Evolutionary conservation across 2,797 vertebrate genomes (phyloP).

Genomic region (Heliangelus exortis): DNA sequence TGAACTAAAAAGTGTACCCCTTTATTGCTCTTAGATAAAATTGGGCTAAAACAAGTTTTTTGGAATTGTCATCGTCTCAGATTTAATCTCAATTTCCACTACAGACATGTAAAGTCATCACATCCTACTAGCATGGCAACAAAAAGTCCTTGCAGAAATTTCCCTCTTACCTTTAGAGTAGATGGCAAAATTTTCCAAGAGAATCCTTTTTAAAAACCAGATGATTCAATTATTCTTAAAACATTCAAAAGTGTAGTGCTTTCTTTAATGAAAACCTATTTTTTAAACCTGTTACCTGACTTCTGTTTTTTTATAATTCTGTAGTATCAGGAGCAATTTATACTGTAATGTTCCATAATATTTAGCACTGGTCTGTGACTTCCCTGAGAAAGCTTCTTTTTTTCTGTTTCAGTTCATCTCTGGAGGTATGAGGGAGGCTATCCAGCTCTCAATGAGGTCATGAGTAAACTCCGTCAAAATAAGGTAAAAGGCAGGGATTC

Average conservation of each 20-base stretch:
- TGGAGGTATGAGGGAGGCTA: slow-evolving; percentile 98
- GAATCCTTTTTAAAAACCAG: neutral
- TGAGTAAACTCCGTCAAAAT: slow-evolving; percentile 94
- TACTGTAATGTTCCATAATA: neutral
- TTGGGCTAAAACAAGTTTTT: neutral
- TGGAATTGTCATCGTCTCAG: neutral
- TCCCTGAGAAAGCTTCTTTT: neutral
- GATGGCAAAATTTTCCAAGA: neutral
- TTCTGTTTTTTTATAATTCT: neutral
- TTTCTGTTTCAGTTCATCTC: slow-evolving; percentile 88
- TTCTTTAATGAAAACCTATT: neutral
- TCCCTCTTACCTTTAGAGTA: neutral
- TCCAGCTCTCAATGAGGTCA: slow-evolving; percentile 95
- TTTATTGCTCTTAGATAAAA: neutral
- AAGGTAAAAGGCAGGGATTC: slow-evolving; percentile 79
- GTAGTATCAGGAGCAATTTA: neutral
- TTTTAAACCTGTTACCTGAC: neutral
- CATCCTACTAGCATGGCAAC: neutral
- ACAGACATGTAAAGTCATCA: neutral
- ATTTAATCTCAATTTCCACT: neutral
- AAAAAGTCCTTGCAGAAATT: slow-evolving; percentile 3
- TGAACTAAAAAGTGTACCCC: neutral
- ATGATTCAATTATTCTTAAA: neutral
- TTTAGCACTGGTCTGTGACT: neutral
- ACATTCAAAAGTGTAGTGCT: neutral